phyloP scores from a whole-genome alignment of 2,797 vertebrate genomes.

The Urophycis tenuis region DNA sequence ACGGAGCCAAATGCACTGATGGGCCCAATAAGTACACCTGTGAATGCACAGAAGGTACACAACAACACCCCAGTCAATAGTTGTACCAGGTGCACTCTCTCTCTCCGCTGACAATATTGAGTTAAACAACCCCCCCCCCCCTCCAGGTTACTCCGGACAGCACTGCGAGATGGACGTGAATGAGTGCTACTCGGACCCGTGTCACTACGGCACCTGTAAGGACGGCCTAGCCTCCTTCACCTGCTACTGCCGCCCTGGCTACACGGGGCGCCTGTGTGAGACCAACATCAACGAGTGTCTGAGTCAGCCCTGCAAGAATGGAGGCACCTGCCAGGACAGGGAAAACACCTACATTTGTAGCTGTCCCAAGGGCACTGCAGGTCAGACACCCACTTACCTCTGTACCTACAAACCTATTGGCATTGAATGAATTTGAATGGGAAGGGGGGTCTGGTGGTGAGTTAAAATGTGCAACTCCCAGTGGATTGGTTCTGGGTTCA shows the following conservation, averaged over 20 bases:
- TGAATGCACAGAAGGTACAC: constrained; percentile 88
- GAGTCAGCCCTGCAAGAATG: constrained; percentile 91
- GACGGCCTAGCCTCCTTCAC: constrained; percentile 86
- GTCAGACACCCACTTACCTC: constrained; percentile 28
- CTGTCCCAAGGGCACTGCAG: constrained; percentile 89
- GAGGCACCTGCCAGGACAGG: constrained; percentile 89
- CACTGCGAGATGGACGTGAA: constrained; percentile 89
- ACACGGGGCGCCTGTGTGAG: constrained; percentile 88
- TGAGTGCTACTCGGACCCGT: constrained; percentile 90
- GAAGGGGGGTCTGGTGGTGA: neutral
- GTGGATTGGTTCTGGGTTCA: neutral
- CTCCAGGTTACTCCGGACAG: constrained; percentile 81
- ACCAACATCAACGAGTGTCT: constrained; percentile 94
- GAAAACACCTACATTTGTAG: constrained; percentile 84
- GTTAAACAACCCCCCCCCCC: neutral
- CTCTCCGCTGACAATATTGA: neutral
- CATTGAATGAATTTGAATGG: neutral
- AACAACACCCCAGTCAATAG: neutral
- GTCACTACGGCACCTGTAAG: constrained; percentile 90
- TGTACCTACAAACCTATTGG: neutral
- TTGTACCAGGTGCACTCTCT: neutral
- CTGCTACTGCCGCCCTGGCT: constrained; percentile 87
- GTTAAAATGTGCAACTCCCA: neutral
- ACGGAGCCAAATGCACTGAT: constrained; percentile 89
- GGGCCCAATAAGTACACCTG: constrained; percentile 95